A percentile compares a stretch with the other conserved stretches of the same genome.
These are phyloP conservation scores for Myiopsitta monachus DNA, from an alignment of 2,113 vertebrate genomes.

Conservation along the genomic window DNA sequence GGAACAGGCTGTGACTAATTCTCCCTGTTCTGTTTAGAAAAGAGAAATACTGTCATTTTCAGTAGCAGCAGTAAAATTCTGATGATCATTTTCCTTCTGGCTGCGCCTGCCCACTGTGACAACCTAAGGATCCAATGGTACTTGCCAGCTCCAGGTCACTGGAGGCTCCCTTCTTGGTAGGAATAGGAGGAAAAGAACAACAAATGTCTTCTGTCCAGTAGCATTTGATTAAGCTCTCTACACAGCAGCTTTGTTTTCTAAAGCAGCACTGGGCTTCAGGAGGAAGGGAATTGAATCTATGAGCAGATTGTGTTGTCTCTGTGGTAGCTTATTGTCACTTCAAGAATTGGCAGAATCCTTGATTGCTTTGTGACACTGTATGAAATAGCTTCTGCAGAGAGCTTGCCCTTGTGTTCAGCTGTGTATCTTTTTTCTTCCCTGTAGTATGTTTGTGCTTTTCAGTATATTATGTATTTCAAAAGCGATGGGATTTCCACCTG, in stretches of 20 bases:
- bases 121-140: background rate
- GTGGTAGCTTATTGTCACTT: slow-evolving; percentile 48
- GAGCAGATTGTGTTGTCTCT: slow-evolving; percentile 63
- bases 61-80: background rate
- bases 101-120: background rate
- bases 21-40: background rate
- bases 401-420: slow-evolving; percentile 16
- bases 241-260: slow-evolving; percentile 45
- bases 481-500: background rate
- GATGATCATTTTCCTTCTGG: background rate
- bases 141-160: background rate
- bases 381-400: slow-evolving; percentile 31
- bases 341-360: slow-evolving; percentile 49
- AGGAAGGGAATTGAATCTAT: slow-evolving; percentile 14
- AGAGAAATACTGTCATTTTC: background rate
- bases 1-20: background rate
- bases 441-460: background rate
- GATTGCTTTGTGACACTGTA: slow-evolving; percentile 28
- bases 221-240: slow-evolving; percentile 25
- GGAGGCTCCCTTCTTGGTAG: background rate
- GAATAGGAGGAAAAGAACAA: background rate
- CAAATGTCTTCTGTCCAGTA: background rate
- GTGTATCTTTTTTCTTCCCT: background rate
- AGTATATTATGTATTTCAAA: slow-evolving; percentile 25
- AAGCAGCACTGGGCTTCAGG: slow-evolving; percentile 1